Base-by-base conservation (phyloP, 2,113 vertebrate species). In the Myiozetetes cayanensis region DNA sequence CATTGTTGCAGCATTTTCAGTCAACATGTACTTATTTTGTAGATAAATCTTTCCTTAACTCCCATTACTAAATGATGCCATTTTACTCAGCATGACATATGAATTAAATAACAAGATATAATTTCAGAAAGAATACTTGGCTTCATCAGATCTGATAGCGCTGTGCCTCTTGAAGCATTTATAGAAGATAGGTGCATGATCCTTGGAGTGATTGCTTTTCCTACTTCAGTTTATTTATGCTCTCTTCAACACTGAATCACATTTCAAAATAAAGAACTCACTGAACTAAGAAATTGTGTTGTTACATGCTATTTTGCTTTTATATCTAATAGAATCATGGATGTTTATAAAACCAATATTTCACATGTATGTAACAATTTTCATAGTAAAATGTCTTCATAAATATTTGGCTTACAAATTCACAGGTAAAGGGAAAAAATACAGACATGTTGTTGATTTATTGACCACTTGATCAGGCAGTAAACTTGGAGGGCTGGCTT, bases 81-180 rank as follows among this genome's bases (percentile, higher is more conserved):
- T 95, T 96, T 95, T 84, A 58, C 14, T 85, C 24, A 75, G 52
- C 4, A 5, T 94, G 81, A 95, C 14, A 72, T 6, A n/a, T 35
- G 14, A 89, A 95, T 78, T 93, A 94, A 96, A 86, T 92, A 97
- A 93, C 66, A 84, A 94, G 43, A 66, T 80, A 61, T n/a, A 80
- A 67, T 96, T 96, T 97, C 65, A 81, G 81, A 71, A 63, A 73
- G 31, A 95, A 93, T 92, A 58, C 3, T 37, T 89, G 49, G 44
- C 17, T 89, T 71, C 84, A 78, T 82, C 55, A 68, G 33, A 59
- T 71, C 31, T 85, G 46, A 85, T 72, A 79, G 16, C 24, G 14
- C 28, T 63, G 43, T 3, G 31, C 27, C n/a, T 84, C 67, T 94
- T 87, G 65, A 97, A 94, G 58, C 27, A 68, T 90, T 97, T 90